A percentile compares a stretch with the other conserved stretches of the same genome.
phyloP scores from a whole-genome alignment of 2,888 invertebrate genomes.

The Andrena bicolor region DNA sequence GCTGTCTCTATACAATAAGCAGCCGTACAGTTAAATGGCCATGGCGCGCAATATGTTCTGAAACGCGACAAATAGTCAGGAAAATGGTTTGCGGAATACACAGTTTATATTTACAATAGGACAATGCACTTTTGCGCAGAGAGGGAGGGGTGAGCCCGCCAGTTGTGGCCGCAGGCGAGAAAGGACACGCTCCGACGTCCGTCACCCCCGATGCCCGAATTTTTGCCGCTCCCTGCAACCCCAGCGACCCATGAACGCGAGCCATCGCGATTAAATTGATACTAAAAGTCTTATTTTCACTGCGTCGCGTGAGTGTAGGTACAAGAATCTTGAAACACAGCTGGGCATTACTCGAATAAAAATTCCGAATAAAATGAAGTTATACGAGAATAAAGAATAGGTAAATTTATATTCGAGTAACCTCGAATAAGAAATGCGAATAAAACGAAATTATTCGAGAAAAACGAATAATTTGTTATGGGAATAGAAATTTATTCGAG shows the following conservation, averaged over 20 bases:
- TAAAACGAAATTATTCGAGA: no score
- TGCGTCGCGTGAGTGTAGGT: no score
- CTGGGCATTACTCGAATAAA: no score
- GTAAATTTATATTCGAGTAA: no score
- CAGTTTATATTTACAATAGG: constrained; percentile 77
- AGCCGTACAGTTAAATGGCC: constrained; percentile 72
- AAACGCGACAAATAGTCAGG: constrained; percentile 76
- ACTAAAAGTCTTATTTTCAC: no score
- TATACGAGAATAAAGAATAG: no score
- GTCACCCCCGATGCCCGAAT: constrained; percentile 34
- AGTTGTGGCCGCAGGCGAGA: constrained; percentile 67
- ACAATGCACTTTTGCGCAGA: constrained; percentile 72
- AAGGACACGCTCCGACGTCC: constrained; percentile 52
- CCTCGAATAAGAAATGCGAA: no score
- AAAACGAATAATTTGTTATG: no score
- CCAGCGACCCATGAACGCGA: constrained; percentile 32
- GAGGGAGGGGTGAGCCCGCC: constrained; percentile 66
- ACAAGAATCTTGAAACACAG: no score
- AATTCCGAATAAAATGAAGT: no score
- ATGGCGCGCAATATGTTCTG: constrained; percentile 71
- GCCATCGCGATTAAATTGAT: neutral
- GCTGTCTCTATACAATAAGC: constrained; percentile 73
- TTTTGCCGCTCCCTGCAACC: constrained; percentile 14
- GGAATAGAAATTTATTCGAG: no score
- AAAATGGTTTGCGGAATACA: constrained; percentile 70